Conservation (phyloP, 2,888 invertebrate species). For the Nephrotoma appendiculata region DNA sequence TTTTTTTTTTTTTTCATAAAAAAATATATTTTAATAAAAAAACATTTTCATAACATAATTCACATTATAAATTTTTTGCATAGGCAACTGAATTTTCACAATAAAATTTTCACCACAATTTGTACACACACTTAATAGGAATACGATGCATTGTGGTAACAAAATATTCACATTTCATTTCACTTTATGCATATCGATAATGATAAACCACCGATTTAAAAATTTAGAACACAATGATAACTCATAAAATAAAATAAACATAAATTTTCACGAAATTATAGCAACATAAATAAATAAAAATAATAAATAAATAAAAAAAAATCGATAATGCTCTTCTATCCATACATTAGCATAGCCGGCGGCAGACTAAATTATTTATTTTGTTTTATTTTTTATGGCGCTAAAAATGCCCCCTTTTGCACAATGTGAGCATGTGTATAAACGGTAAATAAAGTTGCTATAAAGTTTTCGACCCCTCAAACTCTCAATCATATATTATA, state of each 20-base stretch:
- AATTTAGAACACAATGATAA: not conserved
- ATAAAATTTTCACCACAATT: not conserved
- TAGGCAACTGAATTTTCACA: not conserved
- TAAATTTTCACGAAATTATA: not conserved
- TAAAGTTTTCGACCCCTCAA: not conserved
- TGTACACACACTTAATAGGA: not conserved
- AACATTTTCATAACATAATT: not conserved
- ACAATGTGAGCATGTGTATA: not conserved
- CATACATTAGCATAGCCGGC: conserved; percentile 1
- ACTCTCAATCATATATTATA: not conserved
- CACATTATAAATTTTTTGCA: not conserved
- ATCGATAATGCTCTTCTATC: not conserved
- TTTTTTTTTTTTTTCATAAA: not conserved
- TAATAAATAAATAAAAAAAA: not conserved
- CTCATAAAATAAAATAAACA: not conserved
- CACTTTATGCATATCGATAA: not conserved
- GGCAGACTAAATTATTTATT: conserved; percentile 1
- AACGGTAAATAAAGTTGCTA: not conserved
- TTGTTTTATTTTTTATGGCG: not conserved
- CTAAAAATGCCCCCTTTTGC: not conserved
- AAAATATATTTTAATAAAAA: not conserved
- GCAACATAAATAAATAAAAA: not conserved
- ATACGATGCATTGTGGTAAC: not conserved
- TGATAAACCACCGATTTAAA: not conserved
- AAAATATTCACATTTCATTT: not conserved